Percentiles rank a stretch among this genome's conserved stretches.
These are phyloP conservation scores for Gasteruption jaculator DNA, from an alignment of 2,888 invertebrate genomes.

Conservation along the genomic window DNA sequence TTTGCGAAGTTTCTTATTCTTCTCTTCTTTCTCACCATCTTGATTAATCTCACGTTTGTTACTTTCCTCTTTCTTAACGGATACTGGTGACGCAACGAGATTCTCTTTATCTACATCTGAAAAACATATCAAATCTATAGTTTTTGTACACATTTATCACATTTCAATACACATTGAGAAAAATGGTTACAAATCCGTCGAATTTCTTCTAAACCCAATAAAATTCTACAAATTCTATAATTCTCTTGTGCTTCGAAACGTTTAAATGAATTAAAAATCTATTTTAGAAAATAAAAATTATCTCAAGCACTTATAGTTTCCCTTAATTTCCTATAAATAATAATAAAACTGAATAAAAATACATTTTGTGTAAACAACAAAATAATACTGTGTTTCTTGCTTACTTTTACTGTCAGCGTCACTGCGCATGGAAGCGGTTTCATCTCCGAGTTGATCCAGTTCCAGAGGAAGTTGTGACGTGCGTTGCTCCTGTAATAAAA, in stretches of 20 bases:
- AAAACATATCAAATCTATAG: conserved; percentile 25
- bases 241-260: not conserved
- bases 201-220: not conserved
- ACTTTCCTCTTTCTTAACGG: conserved; percentile 45
- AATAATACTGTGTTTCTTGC: conserved; percentile 26
- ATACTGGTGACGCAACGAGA: conserved; percentile 41
- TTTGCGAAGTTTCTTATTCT: conserved; percentile 48
- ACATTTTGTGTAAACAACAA: conserved; percentile 2
- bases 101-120: conserved; percentile 52
- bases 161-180: no score
- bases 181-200: no score
- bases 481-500: conserved; percentile 79
- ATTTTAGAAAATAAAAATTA: not conserved
- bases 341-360: no score
- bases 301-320: not conserved
- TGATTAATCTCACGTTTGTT: conserved; percentile 49
- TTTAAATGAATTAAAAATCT: conserved; percentile 8
- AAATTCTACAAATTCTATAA: conserved; percentile 9
- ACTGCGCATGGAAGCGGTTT: conserved; percentile 78
- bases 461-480: conserved; percentile 85
- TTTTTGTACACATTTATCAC: no score
- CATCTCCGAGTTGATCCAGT: conserved; percentile 75
- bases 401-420: conserved; percentile 78
- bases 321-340: no score
- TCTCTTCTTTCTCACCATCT: conserved; percentile 48